A percentile compares a stretch with the other conserved stretches of the same genome.
Evolutionary conservation across 2,113 vertebrate genomes (phyloP).

Genomic region (Platichthys flesus): DNA sequence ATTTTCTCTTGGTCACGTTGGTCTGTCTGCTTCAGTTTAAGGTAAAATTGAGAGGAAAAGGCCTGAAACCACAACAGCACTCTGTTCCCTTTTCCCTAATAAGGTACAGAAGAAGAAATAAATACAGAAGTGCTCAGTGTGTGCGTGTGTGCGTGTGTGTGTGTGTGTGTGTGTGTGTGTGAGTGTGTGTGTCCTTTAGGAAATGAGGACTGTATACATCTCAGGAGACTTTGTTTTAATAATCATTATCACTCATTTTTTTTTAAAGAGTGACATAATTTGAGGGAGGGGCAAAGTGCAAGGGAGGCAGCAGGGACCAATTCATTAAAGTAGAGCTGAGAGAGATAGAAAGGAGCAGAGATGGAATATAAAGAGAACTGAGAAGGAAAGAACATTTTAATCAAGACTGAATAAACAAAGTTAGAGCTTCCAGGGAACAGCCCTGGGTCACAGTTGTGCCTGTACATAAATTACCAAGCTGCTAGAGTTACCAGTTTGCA

Average conservation of each 20-base stretch:
- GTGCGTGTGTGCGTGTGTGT: slow-evolving; percentile 9
- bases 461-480: slow-evolving; percentile 20
- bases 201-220: slow-evolving; percentile 57
- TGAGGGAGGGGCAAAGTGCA: background rate
- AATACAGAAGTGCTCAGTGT: slow-evolving; percentile 23
- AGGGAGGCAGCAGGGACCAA: slow-evolving; percentile 19
- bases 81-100: slow-evolving; percentile 46
- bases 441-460: slow-evolving; percentile 12
- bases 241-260: slow-evolving; percentile 53
- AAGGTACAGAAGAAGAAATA: slow-evolving; percentile 54
- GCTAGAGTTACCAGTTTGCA: background rate
- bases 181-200: slow-evolving; percentile 30
- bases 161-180: slow-evolving; percentile 9
- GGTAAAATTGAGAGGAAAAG: slow-evolving; percentile 38
- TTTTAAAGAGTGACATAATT: slow-evolving; percentile 50
- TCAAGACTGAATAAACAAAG: slow-evolving; percentile 20
- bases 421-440: background rate
- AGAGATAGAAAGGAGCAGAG: background rate
- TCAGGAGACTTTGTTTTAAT: slow-evolving; percentile 41
- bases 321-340: slow-evolving; percentile 1
- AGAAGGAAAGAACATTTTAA: slow-evolving; percentile 1
- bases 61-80: slow-evolving; percentile 34
- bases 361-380: background rate
- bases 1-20: slow-evolving; percentile 37
- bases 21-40: slow-evolving; percentile 66